Base-by-base conservation (phyloP, 2,888 invertebrate species). In the Kuschelorhynchus macadamiae region DNA sequence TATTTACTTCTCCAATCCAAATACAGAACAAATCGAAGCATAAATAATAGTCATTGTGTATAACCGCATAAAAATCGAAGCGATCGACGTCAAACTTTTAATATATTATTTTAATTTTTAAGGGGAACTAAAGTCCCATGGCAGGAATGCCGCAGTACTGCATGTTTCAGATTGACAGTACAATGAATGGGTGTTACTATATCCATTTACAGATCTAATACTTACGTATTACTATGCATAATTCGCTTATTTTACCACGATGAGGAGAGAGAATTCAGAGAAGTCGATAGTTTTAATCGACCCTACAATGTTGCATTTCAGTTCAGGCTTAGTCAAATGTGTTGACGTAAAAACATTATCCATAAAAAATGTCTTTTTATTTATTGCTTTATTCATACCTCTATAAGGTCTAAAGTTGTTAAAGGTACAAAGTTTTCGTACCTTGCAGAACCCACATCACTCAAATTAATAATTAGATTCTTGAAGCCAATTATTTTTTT, bases 121-220 rank as follows among this genome's bases (percentile, higher is more conserved):
- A n/a, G n/a, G n/a, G n/a, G n/a, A n/a, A n/a, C 32, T 32, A 52
- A 59, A 25, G 42, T 60, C 52, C 20, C 41, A 30, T 47, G 52
- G n/a, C 18, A 30, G 47, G 68, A 64, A 68, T 68, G 64, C 52
- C 36, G 55, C 44, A 32, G 42, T 50, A 56, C 46, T 52, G 70
- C 70, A 70, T 67, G 50, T 57, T 67, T 66, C 30, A 72, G 71
- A 72, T 71, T 72, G 72, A 72, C 72, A 71, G 62, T 57, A 72
- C 72, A 72, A 72, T 72, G 72, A 72, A 72, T 72, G 70, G 71
- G 72, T 72, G 72, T 72, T 72, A 70, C 72, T 72, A 53, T 56
- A 56, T 53, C 56, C 63, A 63, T 67, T 67, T 67, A 67, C 18
- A 67, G 67, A 41, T 49, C 61, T 61, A 67, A 56, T 67, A 41